phyloP scores from a whole-genome alignment of 2,113 vertebrate species.

The Hippopotamus amphibius region DNA sequence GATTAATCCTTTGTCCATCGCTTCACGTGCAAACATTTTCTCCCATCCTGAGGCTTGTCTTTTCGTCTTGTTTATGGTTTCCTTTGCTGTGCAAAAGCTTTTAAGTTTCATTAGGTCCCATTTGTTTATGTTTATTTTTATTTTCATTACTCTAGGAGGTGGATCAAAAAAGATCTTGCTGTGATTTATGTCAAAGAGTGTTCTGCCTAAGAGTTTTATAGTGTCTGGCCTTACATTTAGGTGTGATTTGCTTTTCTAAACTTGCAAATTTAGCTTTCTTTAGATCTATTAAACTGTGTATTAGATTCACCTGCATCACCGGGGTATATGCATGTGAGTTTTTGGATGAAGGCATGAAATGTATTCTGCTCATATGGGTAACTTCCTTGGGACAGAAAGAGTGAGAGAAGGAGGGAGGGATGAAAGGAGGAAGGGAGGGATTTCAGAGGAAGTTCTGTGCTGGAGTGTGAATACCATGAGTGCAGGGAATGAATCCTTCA shows the following conservation, averaged over 20 bases:
- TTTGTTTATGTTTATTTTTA: no score
- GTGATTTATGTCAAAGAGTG: no score
- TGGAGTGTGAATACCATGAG: background rate
- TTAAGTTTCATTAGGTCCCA: no score
- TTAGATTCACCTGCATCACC: background rate
- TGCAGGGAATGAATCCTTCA: background rate
- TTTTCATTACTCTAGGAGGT: no score
- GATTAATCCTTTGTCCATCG: no score
- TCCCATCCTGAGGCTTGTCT: no score
- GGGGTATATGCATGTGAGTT: background rate
- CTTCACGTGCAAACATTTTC: no score
- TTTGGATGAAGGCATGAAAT: background rate
- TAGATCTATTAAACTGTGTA: background rate
- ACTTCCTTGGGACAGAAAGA: slow-evolving; percentile 4
- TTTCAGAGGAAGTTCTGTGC: slow-evolving; percentile 17
- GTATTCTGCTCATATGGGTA: background rate
- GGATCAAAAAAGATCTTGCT: no score
- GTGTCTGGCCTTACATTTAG: no score
- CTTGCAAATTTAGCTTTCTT: background rate
- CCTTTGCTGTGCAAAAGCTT: no score
- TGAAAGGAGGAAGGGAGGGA: background rate
- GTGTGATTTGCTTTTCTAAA: background rate
- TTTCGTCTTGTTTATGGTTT: no score
- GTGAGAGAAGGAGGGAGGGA: background rate
- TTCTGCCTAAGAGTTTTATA: no score